These are phyloP conservation scores for Phyto melanocephala DNA, from an alignment of 2,888 invertebrate species.

Conservation along the genomic window DNA sequence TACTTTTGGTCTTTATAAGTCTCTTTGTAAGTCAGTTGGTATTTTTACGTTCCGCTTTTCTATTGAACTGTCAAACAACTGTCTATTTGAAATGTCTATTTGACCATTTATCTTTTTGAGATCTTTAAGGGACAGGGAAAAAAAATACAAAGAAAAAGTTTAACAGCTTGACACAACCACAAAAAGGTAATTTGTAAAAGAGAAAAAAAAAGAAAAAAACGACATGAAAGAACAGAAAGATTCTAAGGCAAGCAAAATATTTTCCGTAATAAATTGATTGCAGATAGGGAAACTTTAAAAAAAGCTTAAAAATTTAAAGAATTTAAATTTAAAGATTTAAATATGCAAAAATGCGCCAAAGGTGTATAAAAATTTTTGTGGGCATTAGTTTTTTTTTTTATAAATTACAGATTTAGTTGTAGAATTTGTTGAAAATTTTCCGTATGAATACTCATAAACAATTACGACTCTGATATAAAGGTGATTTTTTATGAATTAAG, in stretches of 20 bases:
- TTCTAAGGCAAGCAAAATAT: not conserved
- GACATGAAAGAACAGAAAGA: not conserved
- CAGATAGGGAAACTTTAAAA: not conserved
- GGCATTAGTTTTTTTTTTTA: too few species aligned
- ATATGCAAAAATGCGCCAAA: too few species aligned
- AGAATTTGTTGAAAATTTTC: too few species aligned
- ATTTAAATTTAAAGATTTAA: not conserved
- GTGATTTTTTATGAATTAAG: too few species aligned
- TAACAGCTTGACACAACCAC: conserved; percentile 47
- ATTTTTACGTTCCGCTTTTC: not conserved
- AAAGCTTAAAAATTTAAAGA: not conserved
- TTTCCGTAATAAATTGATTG: not conserved
- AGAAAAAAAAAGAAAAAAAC: too few species aligned
- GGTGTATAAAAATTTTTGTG: too few species aligned
- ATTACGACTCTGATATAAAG: too few species aligned
- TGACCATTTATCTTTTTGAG: conserved; percentile 49
- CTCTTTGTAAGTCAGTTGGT: not conserved
- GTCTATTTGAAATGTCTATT: conserved; percentile 51
- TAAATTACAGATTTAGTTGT: too few species aligned
- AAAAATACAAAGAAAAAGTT: not conserved
- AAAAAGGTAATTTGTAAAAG: conserved; percentile 40
- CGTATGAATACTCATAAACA: too few species aligned
- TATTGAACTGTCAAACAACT: conserved; percentile 45
- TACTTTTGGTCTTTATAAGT: not conserved
- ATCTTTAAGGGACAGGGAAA: not conserved